Conservation (phyloP, 2,888 invertebrate genomes). For the Harmothoe impar region DNA sequence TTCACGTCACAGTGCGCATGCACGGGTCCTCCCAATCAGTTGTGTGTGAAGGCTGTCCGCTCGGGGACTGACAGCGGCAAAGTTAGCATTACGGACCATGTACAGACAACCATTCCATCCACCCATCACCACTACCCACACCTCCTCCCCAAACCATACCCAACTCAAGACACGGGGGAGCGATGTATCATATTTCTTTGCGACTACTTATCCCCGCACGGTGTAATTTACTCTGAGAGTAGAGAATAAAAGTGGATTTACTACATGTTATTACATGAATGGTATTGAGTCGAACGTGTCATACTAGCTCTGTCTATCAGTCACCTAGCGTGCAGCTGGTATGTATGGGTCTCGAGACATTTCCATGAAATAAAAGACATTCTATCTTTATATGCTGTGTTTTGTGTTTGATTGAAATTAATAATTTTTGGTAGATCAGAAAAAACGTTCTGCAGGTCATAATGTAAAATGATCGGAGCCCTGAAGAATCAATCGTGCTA, state of each 20-base stretch:
- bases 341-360: slow-evolving; percentile 48
- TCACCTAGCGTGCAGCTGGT: slow-evolving; percentile 1
- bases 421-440: too few species aligned
- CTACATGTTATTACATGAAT: background rate
- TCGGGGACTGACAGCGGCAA: slow-evolving; percentile 28
- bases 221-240: background rate
- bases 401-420: background rate
- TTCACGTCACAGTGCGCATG: background rate
- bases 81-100: slow-evolving; percentile 1
- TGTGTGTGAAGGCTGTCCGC: slow-evolving; percentile 4
- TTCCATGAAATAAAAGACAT: slow-evolving; percentile 44
- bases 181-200: background rate
- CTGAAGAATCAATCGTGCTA: too few species aligned
- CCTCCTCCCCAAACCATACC: background rate
- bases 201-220: background rate
- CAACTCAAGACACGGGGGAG: background rate
- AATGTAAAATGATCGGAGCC: too few species aligned
- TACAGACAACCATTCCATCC: slow-evolving; percentile 23
- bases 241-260: background rate
- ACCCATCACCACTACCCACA: background rate
- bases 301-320: background rate
- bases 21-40: background rate
- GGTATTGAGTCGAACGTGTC: background rate
- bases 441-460: too few species aligned
- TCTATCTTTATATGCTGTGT: slow-evolving; percentile 4